These are phyloP conservation scores for Montipora capitata DNA, from an alignment of 92 coral and sea anemone species.

Conservation along the genomic window DNA sequence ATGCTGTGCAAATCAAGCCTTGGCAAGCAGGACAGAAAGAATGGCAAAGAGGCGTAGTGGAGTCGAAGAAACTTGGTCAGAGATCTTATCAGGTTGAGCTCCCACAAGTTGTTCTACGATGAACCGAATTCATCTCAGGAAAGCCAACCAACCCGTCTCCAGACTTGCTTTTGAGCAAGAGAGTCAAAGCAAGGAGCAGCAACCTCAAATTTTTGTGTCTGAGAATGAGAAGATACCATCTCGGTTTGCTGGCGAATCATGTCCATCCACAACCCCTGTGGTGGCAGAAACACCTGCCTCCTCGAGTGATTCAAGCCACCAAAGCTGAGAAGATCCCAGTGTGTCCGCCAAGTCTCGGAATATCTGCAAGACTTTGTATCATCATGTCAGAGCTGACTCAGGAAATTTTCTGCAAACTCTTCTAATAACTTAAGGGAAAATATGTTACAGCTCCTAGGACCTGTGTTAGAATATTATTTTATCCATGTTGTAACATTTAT, in stretches of 20 bases:
- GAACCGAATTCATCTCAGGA: slow-evolving; percentile 22
- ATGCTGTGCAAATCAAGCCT: slow-evolving; percentile 33
- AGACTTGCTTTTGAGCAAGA: too few species aligned
- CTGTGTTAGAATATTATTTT: too few species aligned
- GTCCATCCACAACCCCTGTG: background rate
- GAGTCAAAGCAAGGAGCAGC: background rate
- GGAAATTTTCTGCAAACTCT: too few species aligned
- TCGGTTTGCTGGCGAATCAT: background rate
- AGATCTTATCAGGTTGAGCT: background rate
- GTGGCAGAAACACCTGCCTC: too few species aligned
- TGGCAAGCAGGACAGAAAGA: slow-evolving; percentile 23
- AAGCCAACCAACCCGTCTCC: background rate
- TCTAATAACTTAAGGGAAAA: too few species aligned
- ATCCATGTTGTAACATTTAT: too few species aligned
- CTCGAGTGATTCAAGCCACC: too few species aligned
- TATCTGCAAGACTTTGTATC: background rate
- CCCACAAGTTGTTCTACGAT: slow-evolving; percentile 7
- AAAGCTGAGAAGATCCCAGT: slow-evolving; percentile 1
- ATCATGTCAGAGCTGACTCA: too few species aligned
- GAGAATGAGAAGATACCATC: background rate
- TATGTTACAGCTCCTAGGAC: too few species aligned
- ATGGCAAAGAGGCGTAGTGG: slow-evolving; percentile 12
- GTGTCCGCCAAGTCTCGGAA: background rate
- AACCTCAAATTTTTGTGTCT: background rate
- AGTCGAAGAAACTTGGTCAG: slow-evolving; percentile 15